Evolutionary conservation across 2,113 vertebrate genomes (phyloP).

Genomic region (Myotis davidii): DNA sequence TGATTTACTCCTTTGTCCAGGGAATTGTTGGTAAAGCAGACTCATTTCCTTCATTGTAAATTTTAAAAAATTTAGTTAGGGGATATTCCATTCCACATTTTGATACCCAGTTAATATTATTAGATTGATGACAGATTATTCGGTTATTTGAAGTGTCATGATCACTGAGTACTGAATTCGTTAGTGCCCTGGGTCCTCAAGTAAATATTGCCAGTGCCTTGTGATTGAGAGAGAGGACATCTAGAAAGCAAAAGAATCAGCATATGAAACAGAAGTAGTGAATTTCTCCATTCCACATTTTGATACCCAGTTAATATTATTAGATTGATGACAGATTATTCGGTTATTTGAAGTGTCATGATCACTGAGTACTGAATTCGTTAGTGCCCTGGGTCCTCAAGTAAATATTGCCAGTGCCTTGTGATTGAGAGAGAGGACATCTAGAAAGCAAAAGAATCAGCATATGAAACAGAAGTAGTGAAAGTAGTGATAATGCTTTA

Average conservation of each 20-base stretch:
- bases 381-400: neutral
- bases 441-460: neutral
- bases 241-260: neutral
- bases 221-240: neutral
- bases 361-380: neutral
- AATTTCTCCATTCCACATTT: too few relatives aligned
- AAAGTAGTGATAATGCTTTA: slow-evolving; percentile 1
- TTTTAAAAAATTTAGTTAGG: neutral
- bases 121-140: slow-evolving; percentile 17
- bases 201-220: slow-evolving; percentile 1
- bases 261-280: neutral
- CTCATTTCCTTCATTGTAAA: slow-evolving; percentile 29
- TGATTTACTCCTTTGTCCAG: slow-evolving; percentile 6
- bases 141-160: neutral
- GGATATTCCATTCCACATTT: neutral
- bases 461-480: neutral
- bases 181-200: neutral
- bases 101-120: neutral
- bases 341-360: neutral
- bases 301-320: neutral
- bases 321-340: slow-evolving; percentile 18
- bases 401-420: slow-evolving; percentile 1
- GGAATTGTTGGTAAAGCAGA: slow-evolving; percentile 28
- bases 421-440: neutral
- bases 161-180: neutral